These are phyloP conservation scores for Onychostruthus taczanowskii DNA, from an alignment of 2,113 vertebrate species.

Conservation along the genomic window DNA sequence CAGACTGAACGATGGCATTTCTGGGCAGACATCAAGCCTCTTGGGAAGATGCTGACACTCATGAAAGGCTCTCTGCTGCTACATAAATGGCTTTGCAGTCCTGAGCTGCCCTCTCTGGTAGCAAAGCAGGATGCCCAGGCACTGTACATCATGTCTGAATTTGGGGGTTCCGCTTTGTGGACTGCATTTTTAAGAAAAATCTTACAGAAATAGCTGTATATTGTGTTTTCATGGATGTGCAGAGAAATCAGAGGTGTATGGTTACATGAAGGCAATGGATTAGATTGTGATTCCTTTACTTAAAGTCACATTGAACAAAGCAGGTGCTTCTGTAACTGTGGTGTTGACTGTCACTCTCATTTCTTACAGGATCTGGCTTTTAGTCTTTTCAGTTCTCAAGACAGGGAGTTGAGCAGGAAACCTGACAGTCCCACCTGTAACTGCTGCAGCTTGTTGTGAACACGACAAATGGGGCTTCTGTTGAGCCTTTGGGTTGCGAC, in stretches of 20 bases:
- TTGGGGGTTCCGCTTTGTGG: neutral
- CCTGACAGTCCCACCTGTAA: neutral
- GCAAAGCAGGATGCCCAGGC: neutral
- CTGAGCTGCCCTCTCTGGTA: neutral
- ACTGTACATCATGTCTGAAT: neutral
- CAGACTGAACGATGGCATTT: neutral
- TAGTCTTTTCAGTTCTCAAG: neutral
- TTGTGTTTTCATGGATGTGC: neutral
- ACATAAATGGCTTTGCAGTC: neutral
- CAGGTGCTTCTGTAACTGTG: neutral
- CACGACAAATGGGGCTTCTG: neutral
- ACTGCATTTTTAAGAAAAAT: neutral
- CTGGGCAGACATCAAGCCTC: neutral
- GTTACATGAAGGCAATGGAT: neutral
- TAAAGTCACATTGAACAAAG: neutral
- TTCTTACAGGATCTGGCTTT: neutral
- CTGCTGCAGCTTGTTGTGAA: neutral
- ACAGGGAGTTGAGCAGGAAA: neutral
- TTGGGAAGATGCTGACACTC: neutral
- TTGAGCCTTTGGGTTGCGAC: neutral
- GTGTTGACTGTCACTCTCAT: neutral
- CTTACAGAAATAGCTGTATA: neutral
- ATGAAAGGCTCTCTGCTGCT: neutral
- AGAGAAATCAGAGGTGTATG: neutral
- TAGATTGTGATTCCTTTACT: neutral